Base-by-base conservation (phyloP, 23 tunicate genomes). In the Halocynthia roretzi region DNA sequence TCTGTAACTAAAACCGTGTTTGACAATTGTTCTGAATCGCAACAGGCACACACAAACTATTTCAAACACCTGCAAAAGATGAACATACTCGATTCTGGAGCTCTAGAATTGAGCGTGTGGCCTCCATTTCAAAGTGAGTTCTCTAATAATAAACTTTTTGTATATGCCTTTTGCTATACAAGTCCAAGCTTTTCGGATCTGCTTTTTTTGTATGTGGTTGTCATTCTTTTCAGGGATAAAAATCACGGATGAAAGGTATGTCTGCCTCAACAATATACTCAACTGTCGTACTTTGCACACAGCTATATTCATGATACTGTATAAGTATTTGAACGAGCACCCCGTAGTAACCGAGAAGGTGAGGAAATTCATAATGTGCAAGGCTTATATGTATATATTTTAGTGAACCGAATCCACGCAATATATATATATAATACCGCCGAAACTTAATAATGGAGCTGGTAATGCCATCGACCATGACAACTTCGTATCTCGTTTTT, bases 41-140 rank as follows among this genome's bases (percentile, higher is more conserved):
- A 53, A 51, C 77, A 88, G 95, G 95, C 95, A 9, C 95, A 88
- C 73, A 72, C 83, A 11, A 88, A 80, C 77, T 88, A 88, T 77
- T 85, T 72, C 55, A 56, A 74, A 51, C 69, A 83, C 61, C 75
- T 88, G 52, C 75, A 72, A 65, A 62, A 62, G 17, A 71, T 61
- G 17, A 68, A 56, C 23, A 57, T 56, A 72, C 21, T 88, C 51
- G 72, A 72, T 15, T 48, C 68, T 0, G 50, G 51, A 6, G 72
- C 74, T 51, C 54, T 82, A 49, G 87, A 88, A 40, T 57, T 87
- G 8, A 51, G 54, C 5, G 19, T 83, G 17, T 88, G 95, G 95
- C 83, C 87, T 8, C 95, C 95, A 6, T 88, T 78, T 54, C 67
- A 55, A 68, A 74, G 95, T 88, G 72, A 78, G 83, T 56, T 65